Evolutionary conservation across 2,797 vertebrate genomes (phyloP).

Genomic region (Knipowitschia caucasica): DNA sequence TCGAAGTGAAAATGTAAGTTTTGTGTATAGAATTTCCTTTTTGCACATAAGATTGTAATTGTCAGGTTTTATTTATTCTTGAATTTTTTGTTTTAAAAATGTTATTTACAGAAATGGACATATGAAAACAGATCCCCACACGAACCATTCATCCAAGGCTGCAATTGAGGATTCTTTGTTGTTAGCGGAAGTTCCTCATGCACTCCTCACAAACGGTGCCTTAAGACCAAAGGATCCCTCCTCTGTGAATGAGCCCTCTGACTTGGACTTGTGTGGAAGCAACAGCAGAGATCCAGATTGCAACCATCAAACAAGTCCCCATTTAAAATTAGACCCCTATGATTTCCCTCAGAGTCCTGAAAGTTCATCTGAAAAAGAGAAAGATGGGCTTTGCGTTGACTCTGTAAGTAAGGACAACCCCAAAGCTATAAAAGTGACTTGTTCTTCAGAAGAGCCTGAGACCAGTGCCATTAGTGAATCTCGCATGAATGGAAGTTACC

Average conservation of each 20-base stretch:
- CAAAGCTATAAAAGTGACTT: slow-evolving; percentile 35
- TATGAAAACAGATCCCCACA: slow-evolving; percentile 52
- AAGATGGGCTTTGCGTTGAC: slow-evolving; percentile 29
- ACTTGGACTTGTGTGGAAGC: slow-evolving; percentile 48
- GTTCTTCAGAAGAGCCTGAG: slow-evolving; percentile 19
- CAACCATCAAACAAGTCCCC: slow-evolving; percentile 32
- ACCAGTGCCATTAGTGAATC: slow-evolving; percentile 16
- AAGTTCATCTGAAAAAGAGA: slow-evolving; percentile 33
- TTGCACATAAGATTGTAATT: too few relatives aligned
- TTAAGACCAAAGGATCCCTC: slow-evolving; percentile 86
- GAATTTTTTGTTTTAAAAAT: neutral
- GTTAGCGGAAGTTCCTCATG: slow-evolving; percentile 72
- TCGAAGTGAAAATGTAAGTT: slow-evolving; percentile 87
- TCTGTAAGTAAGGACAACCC: slow-evolving; percentile 25
- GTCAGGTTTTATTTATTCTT: neutral
- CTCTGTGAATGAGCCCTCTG: slow-evolving; percentile 59
- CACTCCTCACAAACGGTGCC: slow-evolving; percentile 86
- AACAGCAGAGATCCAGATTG: slow-evolving; percentile 68
- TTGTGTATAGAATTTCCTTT: neutral
- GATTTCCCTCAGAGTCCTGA: slow-evolving; percentile 78
- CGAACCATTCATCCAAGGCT: slow-evolving; percentile 64
- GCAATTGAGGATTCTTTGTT: slow-evolving; percentile 63
- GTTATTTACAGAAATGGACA: slow-evolving; percentile 68
- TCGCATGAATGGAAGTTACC: slow-evolving; percentile 72
- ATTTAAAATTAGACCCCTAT: slow-evolving; percentile 79